Evolutionary conservation across 2,888 invertebrate species (phyloP), one percentile per base, ranked within the genome.

Genomic region (Myathropa florea): DNA sequence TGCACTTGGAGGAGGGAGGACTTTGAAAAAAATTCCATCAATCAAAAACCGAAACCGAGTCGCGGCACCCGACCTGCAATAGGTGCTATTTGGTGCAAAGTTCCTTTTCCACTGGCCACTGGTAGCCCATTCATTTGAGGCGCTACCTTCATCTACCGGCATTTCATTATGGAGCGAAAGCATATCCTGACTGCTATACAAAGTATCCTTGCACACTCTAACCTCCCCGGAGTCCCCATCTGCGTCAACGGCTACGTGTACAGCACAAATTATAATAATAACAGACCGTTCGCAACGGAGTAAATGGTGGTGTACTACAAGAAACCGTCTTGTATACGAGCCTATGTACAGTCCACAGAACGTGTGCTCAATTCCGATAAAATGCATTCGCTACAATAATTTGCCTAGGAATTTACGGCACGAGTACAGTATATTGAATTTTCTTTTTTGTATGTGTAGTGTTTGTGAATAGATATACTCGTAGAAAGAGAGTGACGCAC

Each of bases 191-290:
- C 46, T n/a, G n/a, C 46, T 46, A 46, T 57, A 55, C 46, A 61
- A 24, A 33, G 30, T 81, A 81, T 77, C 77, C 85, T 55, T 60
- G 57, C 75, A 28, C n/a, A 46, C 53, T 23, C 4, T 61, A 36
- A 60, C 26, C 63, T 12, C 57, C 28, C 68, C 39, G 18, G 24
- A n/a, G 21, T 23, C 57, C 75, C 28, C 23, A 46, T 7, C 46
- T 10, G 33, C 33, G 33, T 33, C 33, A 6, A 33, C 12, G 24
- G 21, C 57, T 59, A 53, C 46, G 33, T 73, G 33, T 18, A 68
- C 55, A 72, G 55, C 23, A 39, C 72, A 82, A 85, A 85, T 82
- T 85, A 82, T 72, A 81, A 85, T 85, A 85, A 85, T 82, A 82
- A 85, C 85, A 72, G 82, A 67, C 82, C 70, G 60, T 84, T 80